phyloP scores from a whole-genome alignment of 2,113 vertebrate genomes.

The Phocoena phocoena region DNA sequence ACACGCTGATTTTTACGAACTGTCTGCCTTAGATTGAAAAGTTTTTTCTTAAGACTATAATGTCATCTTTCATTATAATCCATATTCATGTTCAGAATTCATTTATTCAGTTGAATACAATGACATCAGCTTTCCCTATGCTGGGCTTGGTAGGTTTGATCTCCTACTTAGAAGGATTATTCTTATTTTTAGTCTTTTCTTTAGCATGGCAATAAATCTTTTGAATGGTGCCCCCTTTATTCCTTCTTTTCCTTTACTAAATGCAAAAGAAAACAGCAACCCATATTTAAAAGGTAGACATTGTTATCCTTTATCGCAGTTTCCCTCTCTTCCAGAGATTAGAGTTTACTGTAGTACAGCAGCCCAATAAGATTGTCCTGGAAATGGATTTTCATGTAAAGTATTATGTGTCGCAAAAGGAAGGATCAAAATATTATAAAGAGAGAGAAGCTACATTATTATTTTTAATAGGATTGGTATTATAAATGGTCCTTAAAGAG shows the following conservation, averaged over 20 bases:
- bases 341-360: not conserved
- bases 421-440: conserved; percentile 38
- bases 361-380: not conserved
- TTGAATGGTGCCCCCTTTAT: not conserved
- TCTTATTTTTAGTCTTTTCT: not conserved
- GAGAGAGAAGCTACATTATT: not conserved
- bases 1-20: not conserved
- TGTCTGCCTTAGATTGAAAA: not conserved
- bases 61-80: not conserved
- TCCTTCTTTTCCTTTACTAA: not conserved
- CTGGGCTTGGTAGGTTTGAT: not conserved
- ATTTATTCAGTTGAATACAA: conserved; percentile 23
- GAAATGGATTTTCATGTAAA: conserved; percentile 46
- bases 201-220: not conserved
- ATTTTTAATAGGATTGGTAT: conserved; percentile 30
- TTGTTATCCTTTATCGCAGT: not conserved
- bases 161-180: not conserved
- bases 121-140: not conserved
- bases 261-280: not conserved
- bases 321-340: not conserved
- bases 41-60: not conserved
- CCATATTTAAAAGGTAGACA: not conserved
- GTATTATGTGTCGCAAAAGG: conserved; percentile 3
- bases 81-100: not conserved
- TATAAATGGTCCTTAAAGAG: conserved; percentile 18